Evolutionary conservation across 53 echinoderm and acorn worm species (phyloP).

Genomic region (Glandiceps talaboti): DNA sequence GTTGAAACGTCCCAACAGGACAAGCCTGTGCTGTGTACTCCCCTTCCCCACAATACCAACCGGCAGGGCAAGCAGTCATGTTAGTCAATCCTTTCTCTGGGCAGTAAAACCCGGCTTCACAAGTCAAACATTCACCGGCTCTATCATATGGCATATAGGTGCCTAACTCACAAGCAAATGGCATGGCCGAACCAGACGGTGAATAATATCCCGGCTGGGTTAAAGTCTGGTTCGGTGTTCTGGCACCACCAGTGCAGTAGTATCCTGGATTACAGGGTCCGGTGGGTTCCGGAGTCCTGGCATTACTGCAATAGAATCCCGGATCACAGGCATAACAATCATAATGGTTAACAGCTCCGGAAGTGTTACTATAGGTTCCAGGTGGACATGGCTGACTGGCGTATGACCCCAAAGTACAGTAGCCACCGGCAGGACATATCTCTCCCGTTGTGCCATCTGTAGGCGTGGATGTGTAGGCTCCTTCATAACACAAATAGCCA

Average conservation of each 20-base stretch:
- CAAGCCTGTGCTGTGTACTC: slow-evolving; percentile 74
- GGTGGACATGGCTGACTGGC: slow-evolving; percentile 87
- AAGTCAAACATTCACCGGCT: slow-evolving; percentile 60
- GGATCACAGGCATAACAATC: slow-evolving; percentile 88
- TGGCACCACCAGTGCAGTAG: slow-evolving; percentile 87
- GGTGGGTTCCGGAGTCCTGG: slow-evolving; percentile 91
- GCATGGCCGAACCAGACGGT: slow-evolving; percentile 58
- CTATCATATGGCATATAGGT: slow-evolving; percentile 92
- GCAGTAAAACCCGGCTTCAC: slow-evolving; percentile 87
- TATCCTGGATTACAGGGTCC: slow-evolving; percentile 78
- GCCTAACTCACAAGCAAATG: slow-evolving; percentile 61
- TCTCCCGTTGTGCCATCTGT: slow-evolving; percentile 78
- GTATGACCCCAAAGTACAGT: slow-evolving; percentile 81
- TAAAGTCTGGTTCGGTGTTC: slow-evolving; percentile 73
- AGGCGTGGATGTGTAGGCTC: slow-evolving; percentile 81
- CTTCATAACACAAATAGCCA: slow-evolving; percentile 78
- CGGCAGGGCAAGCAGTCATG: slow-evolving; percentile 78
- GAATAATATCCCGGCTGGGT: slow-evolving; percentile 87
- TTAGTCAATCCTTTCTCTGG: slow-evolving; percentile 71
- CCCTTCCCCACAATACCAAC: slow-evolving; percentile 74
- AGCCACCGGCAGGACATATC: slow-evolving; percentile 92
- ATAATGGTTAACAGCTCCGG: slow-evolving; percentile 82
- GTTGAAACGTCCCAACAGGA: slow-evolving; percentile 60
- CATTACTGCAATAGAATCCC: slow-evolving; percentile 97
- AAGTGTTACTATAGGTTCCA: slow-evolving; percentile 91